Base-by-base conservation (phyloP, 2,888 invertebrate species). In the Microchrysa polita region DNA sequence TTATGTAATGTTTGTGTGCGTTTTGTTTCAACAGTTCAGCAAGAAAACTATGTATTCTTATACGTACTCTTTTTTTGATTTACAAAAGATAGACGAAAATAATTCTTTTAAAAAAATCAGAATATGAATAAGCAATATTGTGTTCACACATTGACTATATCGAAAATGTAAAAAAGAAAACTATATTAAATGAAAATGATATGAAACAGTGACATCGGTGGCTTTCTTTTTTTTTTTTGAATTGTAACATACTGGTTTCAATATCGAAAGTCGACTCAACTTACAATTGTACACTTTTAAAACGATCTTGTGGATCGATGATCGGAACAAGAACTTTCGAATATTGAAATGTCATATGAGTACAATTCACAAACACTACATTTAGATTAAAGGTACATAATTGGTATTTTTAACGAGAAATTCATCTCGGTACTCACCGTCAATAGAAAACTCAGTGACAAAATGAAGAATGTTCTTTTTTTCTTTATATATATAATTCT, bases 341-440 rank as follows among this genome's bases (percentile, higher is more conserved):
- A 73, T 69, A 75, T 73, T 72, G 72, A 75, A 75, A 67, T 72
- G 74, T 72, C 73, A 67, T 73, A 34, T 7, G n/a, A n/a, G 73
- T 73, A 71, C 60, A 73, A 71, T 69, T 72, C 20, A 71, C 73
- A 75, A 34, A 75, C 75, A 75, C 75, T 75, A 75, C 75, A 75
- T 75, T 67, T 72, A 75, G 60, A 53, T 57, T 57, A 57, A 52
- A 20, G 20, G 18, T 48, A n/a, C n/a, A n/a, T n/a, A 34, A 67
- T 67, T 67, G n/a, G 27, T 57, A 34, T 74, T 73, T 74, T 69
- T 73, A n/a, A 76, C 72, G 72, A 76, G 67, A 63, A 74, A 73
- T 69, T 53, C n/a, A 55, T 74, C 73, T 76, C 73, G 69, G 73
- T 76, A 76, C 76, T 76, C 76, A 76, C 76, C 76, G 72, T 75